Conservation (phyloP, 2,888 invertebrate species). For the Fabriciana adippe region DNA sequence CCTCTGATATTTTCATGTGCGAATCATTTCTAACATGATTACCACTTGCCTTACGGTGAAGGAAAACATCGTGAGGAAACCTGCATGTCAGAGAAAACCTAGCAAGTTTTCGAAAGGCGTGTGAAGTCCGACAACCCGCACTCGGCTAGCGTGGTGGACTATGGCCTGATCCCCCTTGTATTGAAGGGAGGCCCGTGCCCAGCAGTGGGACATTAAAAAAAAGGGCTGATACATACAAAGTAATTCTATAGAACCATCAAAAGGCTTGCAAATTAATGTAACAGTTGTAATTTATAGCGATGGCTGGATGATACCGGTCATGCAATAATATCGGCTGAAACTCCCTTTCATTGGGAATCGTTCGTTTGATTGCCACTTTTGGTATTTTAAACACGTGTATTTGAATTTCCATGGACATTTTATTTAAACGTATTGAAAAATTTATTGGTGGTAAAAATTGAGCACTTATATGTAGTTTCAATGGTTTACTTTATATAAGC, state of each 20-base stretch:
- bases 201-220: too few species aligned
- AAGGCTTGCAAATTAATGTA: slow-evolving; percentile 12
- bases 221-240: too few species aligned
- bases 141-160: too few species aligned
- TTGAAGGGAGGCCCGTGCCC: too few species aligned
- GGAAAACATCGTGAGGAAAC: too few species aligned
- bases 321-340: slow-evolving; percentile 24
- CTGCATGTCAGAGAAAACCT: too few species aligned
- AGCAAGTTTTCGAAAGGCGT: too few species aligned
- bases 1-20: too few species aligned
- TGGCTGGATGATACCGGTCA: slow-evolving; percentile 15
- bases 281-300: slow-evolving; percentile 27
- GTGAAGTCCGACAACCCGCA: too few species aligned
- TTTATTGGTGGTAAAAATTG: slow-evolving; percentile 22
- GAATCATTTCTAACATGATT: too few species aligned
- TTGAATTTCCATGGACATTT: slow-evolving; percentile 31
- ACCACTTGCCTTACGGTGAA: too few species aligned
- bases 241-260: neutral
- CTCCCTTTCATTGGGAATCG: slow-evolving; percentile 31
- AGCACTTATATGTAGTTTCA: neutral
- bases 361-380: slow-evolving; percentile 39
- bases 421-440: slow-evolving; percentile 19
- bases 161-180: too few species aligned
- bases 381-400: slow-evolving; percentile 38
- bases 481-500: neutral